Percentiles rank a stretch among this genome's conserved stretches.
Conservation (phyloP, 2,797 vertebrate species). For the Danio kyathit region DNA sequence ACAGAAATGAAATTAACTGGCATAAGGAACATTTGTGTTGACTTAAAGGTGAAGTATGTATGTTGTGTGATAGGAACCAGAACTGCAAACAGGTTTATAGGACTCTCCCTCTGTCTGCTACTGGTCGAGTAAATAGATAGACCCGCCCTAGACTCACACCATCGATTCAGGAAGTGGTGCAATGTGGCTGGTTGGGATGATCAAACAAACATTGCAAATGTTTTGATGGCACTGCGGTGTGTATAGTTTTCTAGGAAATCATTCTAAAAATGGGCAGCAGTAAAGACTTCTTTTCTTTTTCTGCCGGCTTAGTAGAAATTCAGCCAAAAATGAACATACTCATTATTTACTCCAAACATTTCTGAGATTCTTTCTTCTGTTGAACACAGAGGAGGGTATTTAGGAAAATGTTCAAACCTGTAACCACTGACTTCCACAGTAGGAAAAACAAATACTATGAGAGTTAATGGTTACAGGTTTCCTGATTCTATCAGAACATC, state of each 20-base stretch:
- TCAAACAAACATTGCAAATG: background rate
- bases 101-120: background rate
- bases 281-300: background rate
- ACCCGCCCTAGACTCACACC: background rate
- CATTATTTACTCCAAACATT: too few species aligned
- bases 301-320: background rate
- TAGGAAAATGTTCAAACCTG: too few species aligned
- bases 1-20: background rate
- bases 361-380: too few species aligned
- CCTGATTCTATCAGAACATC: too few species aligned
- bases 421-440: too few species aligned
- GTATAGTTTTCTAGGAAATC: background rate
- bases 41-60: constrained; percentile 18
- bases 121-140: background rate
- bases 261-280: background rate
- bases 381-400: too few species aligned
- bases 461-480: too few species aligned
- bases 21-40: background rate
- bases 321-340: too few species aligned
- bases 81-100: background rate
- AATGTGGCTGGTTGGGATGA: background rate
- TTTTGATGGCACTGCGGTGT: background rate
- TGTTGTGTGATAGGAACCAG: background rate
- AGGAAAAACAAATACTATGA: too few species aligned
- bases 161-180: background rate